Evolutionary conservation across 2,797 vertebrate species (phyloP).

Genomic region (Toxotes lorentzi): DNA sequence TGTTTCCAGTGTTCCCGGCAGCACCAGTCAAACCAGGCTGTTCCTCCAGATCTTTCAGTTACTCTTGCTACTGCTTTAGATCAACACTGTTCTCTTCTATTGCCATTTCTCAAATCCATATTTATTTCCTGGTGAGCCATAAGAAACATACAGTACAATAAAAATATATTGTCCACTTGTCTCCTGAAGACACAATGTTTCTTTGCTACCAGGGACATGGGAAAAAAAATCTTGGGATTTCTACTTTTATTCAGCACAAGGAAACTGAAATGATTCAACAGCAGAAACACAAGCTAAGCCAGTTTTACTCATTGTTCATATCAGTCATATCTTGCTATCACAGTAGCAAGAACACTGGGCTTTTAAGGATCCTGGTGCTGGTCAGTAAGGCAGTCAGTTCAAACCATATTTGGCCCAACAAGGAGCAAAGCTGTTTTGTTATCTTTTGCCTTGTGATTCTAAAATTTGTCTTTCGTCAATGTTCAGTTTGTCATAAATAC

Average conservation of each 20-base stretch:
- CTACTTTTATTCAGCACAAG: conserved; percentile 10
- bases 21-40: conserved; percentile 64
- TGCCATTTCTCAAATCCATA: conserved; percentile 30
- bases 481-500: conserved; percentile 29
- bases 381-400: background rate
- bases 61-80: conserved; percentile 37
- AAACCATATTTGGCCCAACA: background rate
- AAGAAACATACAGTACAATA: conserved; percentile 1
- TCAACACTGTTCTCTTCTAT: conserved; percentile 15
- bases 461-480: conserved; percentile 7
- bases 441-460: conserved; percentile 20
- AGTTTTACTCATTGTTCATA: conserved; percentile 22
- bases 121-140: conserved; percentile 25
- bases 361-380: conserved; percentile 23
- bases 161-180: conserved; percentile 5
- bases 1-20: conserved; percentile 76
- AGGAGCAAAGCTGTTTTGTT: background rate
- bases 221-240: background rate
- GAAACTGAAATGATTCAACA: background rate
- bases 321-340: conserved; percentile 10
- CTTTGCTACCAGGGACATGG: background rate
- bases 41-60: conserved; percentile 50
- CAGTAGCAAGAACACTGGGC: background rate
- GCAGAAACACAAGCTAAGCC: conserved; percentile 3
- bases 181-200: background rate